A percentile compares a stretch with the other conserved stretches of the same genome.
phyloP scores from a whole-genome alignment of 2,888 invertebrate genomes.

The Eilema sororculum region DNA sequence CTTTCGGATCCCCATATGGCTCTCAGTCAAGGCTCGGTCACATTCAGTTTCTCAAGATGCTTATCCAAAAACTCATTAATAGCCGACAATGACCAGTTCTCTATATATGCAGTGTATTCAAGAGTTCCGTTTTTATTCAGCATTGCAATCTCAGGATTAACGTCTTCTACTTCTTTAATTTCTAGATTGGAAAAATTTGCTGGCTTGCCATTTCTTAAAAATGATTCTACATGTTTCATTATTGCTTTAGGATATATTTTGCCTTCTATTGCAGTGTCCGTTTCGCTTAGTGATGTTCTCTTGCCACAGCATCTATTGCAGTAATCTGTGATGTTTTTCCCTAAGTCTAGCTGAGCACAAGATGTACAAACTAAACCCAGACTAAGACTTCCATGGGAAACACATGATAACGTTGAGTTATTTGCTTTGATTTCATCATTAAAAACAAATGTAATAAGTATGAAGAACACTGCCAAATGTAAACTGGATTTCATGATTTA shows the following conservation, averaged over 20 bases:
- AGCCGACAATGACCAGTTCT: neutral
- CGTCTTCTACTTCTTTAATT: neutral
- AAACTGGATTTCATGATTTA: constrained; percentile 9
- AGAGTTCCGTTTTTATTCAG: constrained; percentile 1
- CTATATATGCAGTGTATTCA: neutral
- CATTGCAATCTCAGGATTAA: constrained; percentile 5
- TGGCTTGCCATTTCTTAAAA: neutral
- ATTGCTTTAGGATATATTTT: constrained; percentile 3
- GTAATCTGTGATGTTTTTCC: constrained; percentile 7
- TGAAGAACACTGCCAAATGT: neutral
- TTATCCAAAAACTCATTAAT: constrained; percentile 1
- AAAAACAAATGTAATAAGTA: neutral
- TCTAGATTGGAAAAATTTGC: neutral
- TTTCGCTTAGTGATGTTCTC: neutral
- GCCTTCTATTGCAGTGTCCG: neutral
- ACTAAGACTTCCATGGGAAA: constrained; percentile 1
- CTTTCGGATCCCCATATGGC: no score
- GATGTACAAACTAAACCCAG: constrained; percentile 9
- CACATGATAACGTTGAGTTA: neutral
- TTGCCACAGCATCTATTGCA: constrained; percentile 12
- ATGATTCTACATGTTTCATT: neutral
- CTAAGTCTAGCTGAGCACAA: constrained; percentile 10
- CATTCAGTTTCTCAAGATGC: constrained; percentile 9
- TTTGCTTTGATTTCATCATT: neutral
- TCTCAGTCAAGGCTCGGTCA: neutral